Base-by-base conservation (phyloP, 2,888 invertebrate genomes). In the Coelogynopora nodosa region DNA sequence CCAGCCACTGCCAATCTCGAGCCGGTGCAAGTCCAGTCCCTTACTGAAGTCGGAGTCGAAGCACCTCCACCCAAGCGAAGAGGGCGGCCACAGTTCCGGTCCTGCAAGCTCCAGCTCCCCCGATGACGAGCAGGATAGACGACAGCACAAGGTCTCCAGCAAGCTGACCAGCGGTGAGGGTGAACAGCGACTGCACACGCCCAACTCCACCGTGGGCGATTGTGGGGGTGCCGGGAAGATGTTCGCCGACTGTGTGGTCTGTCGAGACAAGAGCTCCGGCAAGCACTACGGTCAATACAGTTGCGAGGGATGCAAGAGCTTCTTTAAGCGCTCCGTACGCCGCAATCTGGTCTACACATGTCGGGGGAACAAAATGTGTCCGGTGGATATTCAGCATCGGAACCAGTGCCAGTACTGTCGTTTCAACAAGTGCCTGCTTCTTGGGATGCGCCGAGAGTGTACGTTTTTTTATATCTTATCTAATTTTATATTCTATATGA, bases 361-460 rank as follows among this genome's bases (percentile, higher is more conserved):
- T 94, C 94, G 98, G 90, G 97, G 97, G 89, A 97, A 95, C 93
- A 94, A 97, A 90, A 97, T 96, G 93, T 99, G 98, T 92, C 97
- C 98, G 89, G 97, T 99, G 91, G 98, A 98, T 94, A 97, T 98
- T 92, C 98, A 98, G 93, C 98, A 98, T 93, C 94, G 98, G 90
- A 98, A 98, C 93, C 98, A 98, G 94, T 99, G 98, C 94, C 98
- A 99, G 94, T 97, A 96, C 94, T 99, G 98, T 94, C 94, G 98
- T 90, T 94, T 98, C 92, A 96, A 96, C 94, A 98, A 98, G 94
- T 99, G 98, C 94, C 95, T 98, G 93, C 97, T 97, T 94, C 97
- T 97, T 96, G 98, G 98, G 93, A 99, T 99, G 98, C 94, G 98
- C 93, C 95, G 97, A 94, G 98, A 98, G 97, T 98, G 98, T 98